Percentiles rank a stretch among this genome's conserved stretches.
These are phyloP conservation scores for Masnerella sp. DNA, from an alignment of 2,888 invertebrate species.

Conservation along the genomic window DNA sequence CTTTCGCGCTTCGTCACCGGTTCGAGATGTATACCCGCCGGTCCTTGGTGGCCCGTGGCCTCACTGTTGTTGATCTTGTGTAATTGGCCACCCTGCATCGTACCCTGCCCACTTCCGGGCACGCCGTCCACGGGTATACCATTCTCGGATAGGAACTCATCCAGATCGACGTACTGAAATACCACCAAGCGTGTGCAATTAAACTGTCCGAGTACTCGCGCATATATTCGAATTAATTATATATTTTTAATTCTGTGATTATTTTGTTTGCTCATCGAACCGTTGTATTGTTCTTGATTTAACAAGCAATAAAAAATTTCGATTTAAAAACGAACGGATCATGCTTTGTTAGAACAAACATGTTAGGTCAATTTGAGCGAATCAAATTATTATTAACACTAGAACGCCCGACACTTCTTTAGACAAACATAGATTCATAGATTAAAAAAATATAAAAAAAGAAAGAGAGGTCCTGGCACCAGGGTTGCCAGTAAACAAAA, in stretches of 20 bases:
- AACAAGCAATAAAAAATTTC: not conserved
- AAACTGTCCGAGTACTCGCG: slow-evolving; percentile 5
- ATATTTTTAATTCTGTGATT: no score
- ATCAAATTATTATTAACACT: not conserved
- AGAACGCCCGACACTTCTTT: no score
- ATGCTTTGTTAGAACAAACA: slow-evolving; percentile 21
- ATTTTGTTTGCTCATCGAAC: no score
- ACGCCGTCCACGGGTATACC: slow-evolving; percentile 91
- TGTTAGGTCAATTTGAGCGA: slow-evolving; percentile 1
- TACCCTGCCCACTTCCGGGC: slow-evolving; percentile 79
- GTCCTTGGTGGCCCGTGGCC: slow-evolving; percentile 79
- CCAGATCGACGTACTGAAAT: slow-evolving; percentile 94
- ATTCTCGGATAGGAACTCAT: slow-evolving; percentile 97
- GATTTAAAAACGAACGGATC: not conserved
- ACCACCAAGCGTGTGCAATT: slow-evolving; percentile 33
- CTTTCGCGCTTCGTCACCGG: slow-evolving; percentile 90
- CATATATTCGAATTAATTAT: no score
- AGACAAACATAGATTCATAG: no score
- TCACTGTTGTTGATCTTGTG: slow-evolving; percentile 75
- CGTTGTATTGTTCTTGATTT: no score
- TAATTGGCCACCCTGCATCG: slow-evolving; percentile 74
- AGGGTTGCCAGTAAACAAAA: no score
- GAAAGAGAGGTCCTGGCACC: no score
- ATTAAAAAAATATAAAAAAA: no score
- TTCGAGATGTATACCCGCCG: slow-evolving; percentile 82